Evolutionary conservation across 2,888 invertebrate genomes (phyloP), one percentile per base, ranked within the genome.

Genomic region (Lottia scabra): DNA sequence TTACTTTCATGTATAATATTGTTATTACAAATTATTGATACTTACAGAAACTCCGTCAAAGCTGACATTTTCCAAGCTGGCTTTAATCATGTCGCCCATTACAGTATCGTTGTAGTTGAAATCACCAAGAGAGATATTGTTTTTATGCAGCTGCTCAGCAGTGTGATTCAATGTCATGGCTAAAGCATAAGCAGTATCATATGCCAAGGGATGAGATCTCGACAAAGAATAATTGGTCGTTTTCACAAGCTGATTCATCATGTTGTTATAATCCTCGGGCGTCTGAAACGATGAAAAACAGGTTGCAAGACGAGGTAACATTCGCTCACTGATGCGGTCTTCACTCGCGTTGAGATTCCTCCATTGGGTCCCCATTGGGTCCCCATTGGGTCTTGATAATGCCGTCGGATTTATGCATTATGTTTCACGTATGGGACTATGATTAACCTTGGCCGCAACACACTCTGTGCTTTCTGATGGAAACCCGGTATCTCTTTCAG

Each of bases 21-120:
- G 38, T 38, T 38, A 38, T 38, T 38, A 1, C 8, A 38, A 38
- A 38, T 38, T 30, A 38, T 43, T 45, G 38, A 10, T 23, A 70
- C 68, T 73, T 68, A 80, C 81, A 69, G 81, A 78, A n/a, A 77
- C 75, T 38, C 81, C 81, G 12, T 70, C 26, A 63, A 81, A 81
- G 12, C 48, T 43, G 1, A 78, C 72, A 15, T 77, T 75, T 6
- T 71, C 63, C 75, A 80, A 71, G 26, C 77, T 73, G 26, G 67
- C 48, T 27, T 72, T 43, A 12, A 80, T 72, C 19, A 69, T 65
- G 13, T 75, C 65, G 13, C 72, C 62, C 27, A 45, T 63, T 15
- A 63, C 44, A 8, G 16, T 12, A n/a, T 63, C 23, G 16, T 44
- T 8, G 63, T 69, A 63, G 64, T 64, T 63, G 27, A 63, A 69